Conservation (phyloP, 2,113 vertebrate species). For the Oreochromis aureus region DNA sequence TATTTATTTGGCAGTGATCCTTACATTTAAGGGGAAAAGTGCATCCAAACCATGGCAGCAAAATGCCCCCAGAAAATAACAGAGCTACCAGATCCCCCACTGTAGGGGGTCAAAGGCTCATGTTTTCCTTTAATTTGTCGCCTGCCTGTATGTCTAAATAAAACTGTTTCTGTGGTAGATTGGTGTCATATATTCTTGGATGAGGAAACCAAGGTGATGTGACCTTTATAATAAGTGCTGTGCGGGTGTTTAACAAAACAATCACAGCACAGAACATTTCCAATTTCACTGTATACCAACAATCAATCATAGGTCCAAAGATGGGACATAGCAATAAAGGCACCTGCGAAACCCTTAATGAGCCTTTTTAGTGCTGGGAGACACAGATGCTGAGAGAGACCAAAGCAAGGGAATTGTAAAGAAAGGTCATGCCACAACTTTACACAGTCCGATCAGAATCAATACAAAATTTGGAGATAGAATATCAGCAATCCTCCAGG, state of each 20-base stretch:
- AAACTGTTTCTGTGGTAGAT: constrained; percentile 20
- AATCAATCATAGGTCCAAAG: constrained; percentile 65
- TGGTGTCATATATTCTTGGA: constrained; percentile 29
- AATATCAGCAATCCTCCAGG: constrained; percentile 62
- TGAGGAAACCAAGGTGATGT: not conserved
- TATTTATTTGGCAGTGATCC: not conserved
- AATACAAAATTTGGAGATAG: constrained; percentile 68
- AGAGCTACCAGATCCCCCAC: not conserved
- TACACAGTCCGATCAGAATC: constrained; percentile 70
- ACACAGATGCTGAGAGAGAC: constrained; percentile 55
- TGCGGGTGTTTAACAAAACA: constrained; percentile 64
- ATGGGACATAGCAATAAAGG: constrained; percentile 59
- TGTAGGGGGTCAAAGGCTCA: not conserved
- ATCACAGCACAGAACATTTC: constrained; percentile 57
- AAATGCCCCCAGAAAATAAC: not conserved
- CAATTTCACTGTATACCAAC: constrained; percentile 60
- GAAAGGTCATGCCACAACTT: constrained; percentile 72
- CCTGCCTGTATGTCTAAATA: not conserved
- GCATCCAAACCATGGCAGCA: not conserved
- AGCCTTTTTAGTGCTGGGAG: constrained; percentile 39
- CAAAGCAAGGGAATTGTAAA: constrained; percentile 37
- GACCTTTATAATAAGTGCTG: constrained; percentile 55
- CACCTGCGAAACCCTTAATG: constrained; percentile 58
- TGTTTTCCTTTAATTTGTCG: not conserved
- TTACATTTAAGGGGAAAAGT: not conserved